Percentiles rank a stretch among this genome's conserved stretches.
Conservation (phyloP, 1,140 invertebrate genomes). For the Acyrthosiphon pisum region DNA sequence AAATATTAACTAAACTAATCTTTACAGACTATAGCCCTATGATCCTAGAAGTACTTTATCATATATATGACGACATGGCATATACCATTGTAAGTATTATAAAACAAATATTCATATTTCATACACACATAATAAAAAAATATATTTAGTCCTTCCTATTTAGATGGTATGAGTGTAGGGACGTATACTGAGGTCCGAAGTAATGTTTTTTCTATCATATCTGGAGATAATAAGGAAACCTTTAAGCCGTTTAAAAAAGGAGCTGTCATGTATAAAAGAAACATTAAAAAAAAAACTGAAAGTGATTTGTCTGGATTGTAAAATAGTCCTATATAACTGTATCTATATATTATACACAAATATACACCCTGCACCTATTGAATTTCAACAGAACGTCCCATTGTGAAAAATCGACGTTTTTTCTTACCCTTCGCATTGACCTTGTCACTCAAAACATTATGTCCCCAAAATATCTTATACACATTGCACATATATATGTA, state of each 20-base stretch:
- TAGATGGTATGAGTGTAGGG: background rate
- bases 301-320: conserved; percentile 26
- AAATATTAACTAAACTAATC: background rate
- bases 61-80: no score
- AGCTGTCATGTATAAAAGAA: background rate
- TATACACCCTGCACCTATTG: background rate
- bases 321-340: conserved; percentile 37
- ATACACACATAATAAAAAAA: background rate
- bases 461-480: background rate
- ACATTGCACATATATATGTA: no score
- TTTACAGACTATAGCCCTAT: background rate
- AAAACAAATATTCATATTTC: background rate
- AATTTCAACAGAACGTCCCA: background rate
- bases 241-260: background rate
- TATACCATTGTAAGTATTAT: background rate
- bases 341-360: background rate
- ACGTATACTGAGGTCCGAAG: background rate
- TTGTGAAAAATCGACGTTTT: conserved; percentile 33
- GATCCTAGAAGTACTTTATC: background rate
- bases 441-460: conserved; percentile 24
- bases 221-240: background rate
- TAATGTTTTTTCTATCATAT: background rate
- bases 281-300: conserved; percentile 4
- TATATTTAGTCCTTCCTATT: background rate
- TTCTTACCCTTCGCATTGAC: conserved; percentile 35